Percentiles rank a stretch among this genome's conserved stretches.
phyloP scores from a whole-genome alignment of 2,888 invertebrate genomes.

The Machimus rusticus region DNA sequence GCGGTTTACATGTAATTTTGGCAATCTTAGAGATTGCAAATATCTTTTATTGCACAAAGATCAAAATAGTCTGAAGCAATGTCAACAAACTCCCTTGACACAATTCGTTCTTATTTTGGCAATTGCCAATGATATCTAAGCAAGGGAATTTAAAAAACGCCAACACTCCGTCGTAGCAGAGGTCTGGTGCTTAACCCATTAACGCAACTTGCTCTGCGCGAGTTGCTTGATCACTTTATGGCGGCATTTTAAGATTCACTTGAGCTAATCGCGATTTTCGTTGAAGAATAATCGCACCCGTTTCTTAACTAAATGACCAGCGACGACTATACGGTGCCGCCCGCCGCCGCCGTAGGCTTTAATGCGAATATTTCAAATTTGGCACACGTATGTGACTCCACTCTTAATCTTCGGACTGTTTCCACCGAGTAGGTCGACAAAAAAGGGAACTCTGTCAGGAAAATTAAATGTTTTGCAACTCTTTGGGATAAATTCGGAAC shows the following conservation, averaged over 20 bases:
- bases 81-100: constrained; percentile 32
- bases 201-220: not conserved
- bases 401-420: not conserved
- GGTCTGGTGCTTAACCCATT: not conserved
- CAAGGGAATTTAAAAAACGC: not conserved
- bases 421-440: not conserved
- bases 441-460: not conserved
- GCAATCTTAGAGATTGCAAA: not conserved
- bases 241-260: not conserved
- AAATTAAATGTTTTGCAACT: not conserved
- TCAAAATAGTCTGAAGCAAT: not conserved
- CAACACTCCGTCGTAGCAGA: not conserved
- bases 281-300: not conserved
- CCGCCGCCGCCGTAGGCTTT: not conserved
- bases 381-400: constrained; percentile 2
- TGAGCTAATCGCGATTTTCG: not conserved
- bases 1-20: not conserved
- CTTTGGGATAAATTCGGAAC: not conserved
- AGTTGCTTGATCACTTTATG: not conserved
- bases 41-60: not conserved
- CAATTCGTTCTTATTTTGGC: not conserved
- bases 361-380: not conserved
- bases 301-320: not conserved
- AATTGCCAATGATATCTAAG: not conserved
- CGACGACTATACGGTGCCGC: not conserved